These are phyloP conservation scores for Cerceris ruficornis DNA, from an alignment of 2,888 invertebrate genomes.

Conservation along the genomic window DNA sequence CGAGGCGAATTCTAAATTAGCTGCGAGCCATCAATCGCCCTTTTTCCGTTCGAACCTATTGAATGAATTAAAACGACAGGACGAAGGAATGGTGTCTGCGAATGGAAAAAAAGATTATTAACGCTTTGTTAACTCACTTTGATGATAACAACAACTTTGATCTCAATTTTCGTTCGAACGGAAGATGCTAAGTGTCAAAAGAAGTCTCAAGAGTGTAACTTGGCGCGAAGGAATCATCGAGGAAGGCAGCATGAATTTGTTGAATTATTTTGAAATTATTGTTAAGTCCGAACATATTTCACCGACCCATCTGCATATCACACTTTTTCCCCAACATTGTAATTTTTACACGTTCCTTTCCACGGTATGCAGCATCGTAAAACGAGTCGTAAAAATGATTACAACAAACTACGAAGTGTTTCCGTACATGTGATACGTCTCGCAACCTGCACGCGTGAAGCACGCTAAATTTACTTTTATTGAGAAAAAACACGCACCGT, in stretches of 20 bases:
- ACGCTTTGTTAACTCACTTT: no score
- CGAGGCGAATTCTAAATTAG: background rate
- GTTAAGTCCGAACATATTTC: background rate
- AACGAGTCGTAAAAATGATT: slow-evolving; percentile 26
- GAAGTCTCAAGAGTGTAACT: background rate
- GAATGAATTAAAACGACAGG: no score
- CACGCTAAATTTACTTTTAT: slow-evolving; percentile 30
- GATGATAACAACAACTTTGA: no score
- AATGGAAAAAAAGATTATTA: no score
- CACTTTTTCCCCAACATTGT: slow-evolving; percentile 8
- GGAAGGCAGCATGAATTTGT: no score
- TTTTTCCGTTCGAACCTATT: no score
- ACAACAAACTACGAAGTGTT: background rate
- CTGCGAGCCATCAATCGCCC: no score
- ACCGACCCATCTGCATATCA: slow-evolving; percentile 14
- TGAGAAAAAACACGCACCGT: slow-evolving; percentile 14
- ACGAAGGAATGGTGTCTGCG: no score
- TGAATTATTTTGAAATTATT: no score
- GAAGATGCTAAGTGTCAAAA: background rate
- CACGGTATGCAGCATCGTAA: slow-evolving; percentile 23
- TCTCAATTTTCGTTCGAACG: no score
- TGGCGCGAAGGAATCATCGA: no score
- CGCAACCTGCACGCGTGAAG: slow-evolving; percentile 1
- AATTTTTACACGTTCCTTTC: slow-evolving; percentile 5
- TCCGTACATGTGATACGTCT: slow-evolving; percentile 3